Evolutionary conservation across 2,113 vertebrate genomes (phyloP).

Genomic region (Dromas ardeola): DNA sequence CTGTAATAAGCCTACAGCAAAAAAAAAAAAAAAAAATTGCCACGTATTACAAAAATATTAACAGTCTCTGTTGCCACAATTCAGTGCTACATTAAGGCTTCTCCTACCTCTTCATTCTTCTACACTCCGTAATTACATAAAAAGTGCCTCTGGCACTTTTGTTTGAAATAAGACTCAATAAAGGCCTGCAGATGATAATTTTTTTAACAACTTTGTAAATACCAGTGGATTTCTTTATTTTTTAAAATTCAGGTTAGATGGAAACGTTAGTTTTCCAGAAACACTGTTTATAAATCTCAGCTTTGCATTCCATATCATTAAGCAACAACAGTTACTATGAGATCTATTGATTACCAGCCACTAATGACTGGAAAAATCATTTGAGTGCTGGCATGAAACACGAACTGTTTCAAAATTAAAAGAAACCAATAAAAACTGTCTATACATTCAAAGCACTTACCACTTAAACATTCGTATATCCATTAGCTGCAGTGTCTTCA

Average conservation of each 20-base stretch:
- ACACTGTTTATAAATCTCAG: not conserved
- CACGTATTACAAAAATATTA: not conserved
- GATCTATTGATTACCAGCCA: not conserved
- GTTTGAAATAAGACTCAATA: not conserved
- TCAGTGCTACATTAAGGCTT: not conserved
- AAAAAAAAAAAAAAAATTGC: not conserved
- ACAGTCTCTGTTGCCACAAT: not conserved
- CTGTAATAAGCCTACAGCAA: not conserved
- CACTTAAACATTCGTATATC: not conserved
- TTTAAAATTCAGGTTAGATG: not conserved
- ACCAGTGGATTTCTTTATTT: not conserved
- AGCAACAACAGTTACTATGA: not conserved
- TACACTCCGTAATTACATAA: not conserved
- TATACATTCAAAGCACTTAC: slow-evolving; percentile 15
- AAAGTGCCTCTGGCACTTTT: not conserved
- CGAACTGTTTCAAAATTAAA: not conserved
- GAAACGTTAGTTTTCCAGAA: not conserved
- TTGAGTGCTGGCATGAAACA: accelerated
- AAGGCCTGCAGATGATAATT: not conserved
- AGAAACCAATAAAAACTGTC: not conserved
- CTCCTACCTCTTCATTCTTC: not conserved
- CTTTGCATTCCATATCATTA: not conserved
- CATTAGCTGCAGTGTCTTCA: not conserved
- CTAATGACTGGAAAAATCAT: slow-evolving; percentile 19
- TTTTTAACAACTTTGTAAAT: not conserved